Evolutionary conservation across 1,140 invertebrate genomes (phyloP).

Genomic region (Lucilia sericata): DNA sequence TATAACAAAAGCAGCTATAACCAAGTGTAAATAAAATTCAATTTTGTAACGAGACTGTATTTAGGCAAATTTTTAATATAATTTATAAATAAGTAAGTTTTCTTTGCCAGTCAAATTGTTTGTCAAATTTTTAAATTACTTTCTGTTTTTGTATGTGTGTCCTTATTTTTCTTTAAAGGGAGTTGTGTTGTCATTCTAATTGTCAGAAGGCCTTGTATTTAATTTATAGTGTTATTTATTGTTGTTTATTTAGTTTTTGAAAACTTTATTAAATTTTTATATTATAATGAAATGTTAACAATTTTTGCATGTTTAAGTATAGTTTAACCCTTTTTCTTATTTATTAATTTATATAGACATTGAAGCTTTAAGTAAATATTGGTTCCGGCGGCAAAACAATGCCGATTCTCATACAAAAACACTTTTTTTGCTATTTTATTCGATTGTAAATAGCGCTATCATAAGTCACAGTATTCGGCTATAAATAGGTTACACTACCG

Average conservation of each 20-base stretch:
- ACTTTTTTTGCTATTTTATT: too few species aligned
- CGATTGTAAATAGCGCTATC: too few species aligned
- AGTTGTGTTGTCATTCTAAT: not conserved
- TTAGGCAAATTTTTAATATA: conserved; percentile 58
- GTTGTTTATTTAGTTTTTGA: not conserved
- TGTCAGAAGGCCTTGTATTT: not conserved
- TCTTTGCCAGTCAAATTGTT: conserved; percentile 45
- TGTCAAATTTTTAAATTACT: conserved; percentile 23
- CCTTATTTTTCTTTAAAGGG: not conserved
- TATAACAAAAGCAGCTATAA: too few species aligned
- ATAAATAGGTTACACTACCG: too few species aligned
- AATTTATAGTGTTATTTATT: not conserved
- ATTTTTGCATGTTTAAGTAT: not conserved
- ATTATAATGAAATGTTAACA: not conserved
- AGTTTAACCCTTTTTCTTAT: not conserved
- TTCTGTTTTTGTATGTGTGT: not conserved
- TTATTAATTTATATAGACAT: not conserved
- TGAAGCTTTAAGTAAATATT: not conserved
- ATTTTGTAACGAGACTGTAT: conserved; percentile 65
- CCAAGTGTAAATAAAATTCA: not conserved
- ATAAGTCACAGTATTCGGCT: too few species aligned
- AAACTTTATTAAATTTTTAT: not conserved
- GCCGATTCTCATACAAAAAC: too few species aligned
- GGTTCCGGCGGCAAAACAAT: too few species aligned
- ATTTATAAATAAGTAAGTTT: not conserved